A percentile compares a stretch with the other conserved stretches of the same genome.
Evolutionary conservation across 2,113 vertebrate genomes (phyloP).

Genomic region (Petroica traversi): DNA sequence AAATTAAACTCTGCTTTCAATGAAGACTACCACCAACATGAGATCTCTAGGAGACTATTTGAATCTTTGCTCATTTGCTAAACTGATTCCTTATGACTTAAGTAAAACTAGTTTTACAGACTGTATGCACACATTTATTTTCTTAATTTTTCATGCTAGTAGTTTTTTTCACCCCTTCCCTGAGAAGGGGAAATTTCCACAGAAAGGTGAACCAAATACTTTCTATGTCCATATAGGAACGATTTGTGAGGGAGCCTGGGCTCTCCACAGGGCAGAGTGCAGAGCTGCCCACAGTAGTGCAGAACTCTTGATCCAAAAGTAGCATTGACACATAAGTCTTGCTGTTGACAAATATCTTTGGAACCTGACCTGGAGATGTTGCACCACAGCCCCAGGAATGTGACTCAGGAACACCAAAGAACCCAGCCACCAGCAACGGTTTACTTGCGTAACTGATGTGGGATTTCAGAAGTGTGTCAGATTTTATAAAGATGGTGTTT

Average conservation of each 20-base stretch:
- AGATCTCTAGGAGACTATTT: background rate
- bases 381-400: background rate
- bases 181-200: background rate
- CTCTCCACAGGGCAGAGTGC: background rate
- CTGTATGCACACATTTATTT: background rate
- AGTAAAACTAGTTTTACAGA: background rate
- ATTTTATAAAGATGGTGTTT: background rate
- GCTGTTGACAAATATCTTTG: fast-evolving
- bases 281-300: fast-evolving
- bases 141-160: background rate
- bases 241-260: fast-evolving
- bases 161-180: background rate
- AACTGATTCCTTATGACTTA: background rate
- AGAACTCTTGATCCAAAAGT: background rate
- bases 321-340: fast-evolving
- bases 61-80: background rate
- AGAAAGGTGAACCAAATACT: background rate
- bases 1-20: background rate
- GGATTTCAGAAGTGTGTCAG: background rate
- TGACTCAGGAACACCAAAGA: background rate
- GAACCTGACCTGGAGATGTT: background rate
- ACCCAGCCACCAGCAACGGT: fast-evolving
- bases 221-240: background rate
- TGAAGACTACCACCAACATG: background rate
- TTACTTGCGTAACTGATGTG: fast-evolving